A percentile compares a stretch with the other conserved stretches of the same genome.
Evolutionary conservation across 2,888 invertebrate species (phyloP).

Genomic region (Chrysotoxum bicinctum): DNA sequence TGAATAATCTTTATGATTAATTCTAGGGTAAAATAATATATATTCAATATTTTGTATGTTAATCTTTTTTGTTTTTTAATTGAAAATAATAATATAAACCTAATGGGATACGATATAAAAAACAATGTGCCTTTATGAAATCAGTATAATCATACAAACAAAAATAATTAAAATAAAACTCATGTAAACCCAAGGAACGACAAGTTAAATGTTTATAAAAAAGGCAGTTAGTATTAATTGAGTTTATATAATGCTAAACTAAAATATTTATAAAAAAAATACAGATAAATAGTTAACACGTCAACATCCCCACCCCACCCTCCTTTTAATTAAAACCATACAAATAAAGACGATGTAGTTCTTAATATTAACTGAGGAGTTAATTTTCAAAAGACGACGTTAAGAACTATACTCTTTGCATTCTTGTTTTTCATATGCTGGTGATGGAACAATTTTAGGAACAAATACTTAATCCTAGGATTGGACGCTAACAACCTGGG

Average conservation of each 20-base stretch:
- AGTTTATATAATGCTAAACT: background rate
- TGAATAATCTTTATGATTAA: background rate
- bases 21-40: no score
- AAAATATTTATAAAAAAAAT: background rate
- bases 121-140: slow-evolving; percentile 69
- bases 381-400: no score
- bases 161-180: background rate
- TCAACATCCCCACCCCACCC: background rate
- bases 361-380: no score
- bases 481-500: no score
- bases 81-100: background rate
- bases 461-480: no score
- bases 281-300: background rate
- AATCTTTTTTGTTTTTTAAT: background rate
- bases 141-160: slow-evolving; percentile 60
- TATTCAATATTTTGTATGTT: background rate
- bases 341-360: background rate
- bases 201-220: background rate
- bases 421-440: no score
- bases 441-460: no score
- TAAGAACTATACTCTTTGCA: no score
- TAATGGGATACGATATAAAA: slow-evolving; percentile 24
- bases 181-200: background rate
- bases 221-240: background rate
- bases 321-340: background rate